These are phyloP conservation scores for Onthophagus sagittarius DNA, from an alignment of 2,888 invertebrate genomes.

Conservation along the genomic window DNA sequence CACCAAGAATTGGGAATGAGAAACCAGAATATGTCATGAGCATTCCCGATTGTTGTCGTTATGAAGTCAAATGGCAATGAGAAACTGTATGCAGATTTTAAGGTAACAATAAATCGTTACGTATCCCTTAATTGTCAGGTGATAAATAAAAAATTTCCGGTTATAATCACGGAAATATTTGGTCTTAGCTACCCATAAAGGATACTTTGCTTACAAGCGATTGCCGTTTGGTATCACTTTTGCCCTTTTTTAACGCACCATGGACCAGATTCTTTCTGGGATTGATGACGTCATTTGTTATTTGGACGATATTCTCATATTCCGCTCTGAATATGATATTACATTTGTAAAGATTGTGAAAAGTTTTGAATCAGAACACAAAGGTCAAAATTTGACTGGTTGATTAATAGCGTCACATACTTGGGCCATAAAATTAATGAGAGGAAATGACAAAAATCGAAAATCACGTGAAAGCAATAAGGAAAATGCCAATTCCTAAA, in stretches of 20 bases:
- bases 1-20: too few species aligned
- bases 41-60: too few species aligned
- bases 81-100: too few species aligned
- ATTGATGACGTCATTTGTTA: background rate
- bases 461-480: background rate
- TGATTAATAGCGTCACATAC: background rate
- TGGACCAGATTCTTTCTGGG: constrained; percentile 9
- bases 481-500: background rate
- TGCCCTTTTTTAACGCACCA: constrained; percentile 3
- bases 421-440: background rate
- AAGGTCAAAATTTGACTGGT: background rate
- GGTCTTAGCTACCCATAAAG: background rate
- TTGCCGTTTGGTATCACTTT: constrained; percentile 8
- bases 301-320: constrained; percentile 11
- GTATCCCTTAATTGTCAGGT: too few species aligned
- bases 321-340: too few species aligned
- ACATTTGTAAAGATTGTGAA: too few species aligned
- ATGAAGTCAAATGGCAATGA: too few species aligned
- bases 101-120: too few species aligned
- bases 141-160: too few species aligned
- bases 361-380: too few species aligned
- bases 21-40: too few species aligned
- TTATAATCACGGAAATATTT: constrained; percentile 12
- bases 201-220: constrained; percentile 1
- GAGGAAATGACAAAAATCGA: background rate